Percentiles rank a stretch among this genome's conserved stretches.
phyloP scores from a whole-genome alignment of 2,888 invertebrate species.

The Patella caerulea region DNA sequence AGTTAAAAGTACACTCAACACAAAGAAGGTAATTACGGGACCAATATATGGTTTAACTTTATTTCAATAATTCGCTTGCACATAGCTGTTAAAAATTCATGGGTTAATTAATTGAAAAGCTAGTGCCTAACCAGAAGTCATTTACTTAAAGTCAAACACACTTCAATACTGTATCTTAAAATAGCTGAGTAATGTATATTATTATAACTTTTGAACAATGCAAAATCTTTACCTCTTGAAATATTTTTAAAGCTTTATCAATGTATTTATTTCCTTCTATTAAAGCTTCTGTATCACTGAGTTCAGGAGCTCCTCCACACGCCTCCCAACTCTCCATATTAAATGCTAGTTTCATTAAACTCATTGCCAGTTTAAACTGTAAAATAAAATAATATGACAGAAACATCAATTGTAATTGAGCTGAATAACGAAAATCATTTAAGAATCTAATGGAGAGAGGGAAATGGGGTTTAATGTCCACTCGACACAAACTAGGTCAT shows the following conservation, averaged over 20 bases:
- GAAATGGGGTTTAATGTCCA: too few species aligned
- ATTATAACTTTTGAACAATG: neutral
- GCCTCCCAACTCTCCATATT: constrained; percentile 71
- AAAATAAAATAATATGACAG: too few species aligned
- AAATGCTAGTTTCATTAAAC: constrained; percentile 69
- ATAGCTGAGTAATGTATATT: neutral
- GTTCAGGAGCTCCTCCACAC: constrained; percentile 63
- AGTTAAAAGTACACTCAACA: too few species aligned
- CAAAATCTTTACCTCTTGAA: constrained; percentile 58
- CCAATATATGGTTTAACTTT: too few species aligned
- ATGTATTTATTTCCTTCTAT: constrained; percentile 67
- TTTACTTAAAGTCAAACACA: neutral
- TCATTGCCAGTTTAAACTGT: constrained; percentile 68
- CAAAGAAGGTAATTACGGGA: too few species aligned
- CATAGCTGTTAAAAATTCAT: neutral
- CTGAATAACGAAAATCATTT: too few species aligned
- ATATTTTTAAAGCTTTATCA: constrained; percentile 66
- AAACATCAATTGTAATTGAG: too few species aligned
- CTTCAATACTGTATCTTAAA: neutral
- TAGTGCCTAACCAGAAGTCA: neutral
- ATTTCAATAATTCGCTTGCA: too few species aligned
- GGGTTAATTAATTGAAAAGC: neutral
- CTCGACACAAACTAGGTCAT: too few species aligned
- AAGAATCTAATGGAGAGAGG: too few species aligned
- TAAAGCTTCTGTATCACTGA: constrained; percentile 62